Evolutionary conservation across 2,888 invertebrate genomes (phyloP), one percentile per base, ranked within the genome.

Genomic region (Nasonovia ribisnigri): DNA sequence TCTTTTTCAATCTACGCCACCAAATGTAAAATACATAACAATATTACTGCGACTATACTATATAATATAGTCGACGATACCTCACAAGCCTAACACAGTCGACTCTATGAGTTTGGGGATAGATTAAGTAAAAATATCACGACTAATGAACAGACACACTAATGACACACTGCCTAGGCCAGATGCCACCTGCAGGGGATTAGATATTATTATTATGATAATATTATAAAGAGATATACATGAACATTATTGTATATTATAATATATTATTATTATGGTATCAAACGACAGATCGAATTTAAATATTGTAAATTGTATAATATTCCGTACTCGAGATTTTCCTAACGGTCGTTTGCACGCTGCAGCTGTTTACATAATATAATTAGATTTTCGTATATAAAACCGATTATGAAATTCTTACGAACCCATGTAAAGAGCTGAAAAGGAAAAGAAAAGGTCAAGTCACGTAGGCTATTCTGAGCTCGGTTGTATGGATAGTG

Each of bases 1-100:
- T 77, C 77, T 77, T 77, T 77, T 77, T 77, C 77, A 77, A 36
- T 77, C 77, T 77, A 77, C 77, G 20, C 77, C 77, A 36, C 36
- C 77, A 77, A 36, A 77, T 20, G n/a, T 67, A 5, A 26, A 57
- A 20, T 6, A 24, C 20, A 77, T 77, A 36, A 36, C 8, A 77
- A 42, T 42, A 77, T 36, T n/a, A 16, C n/a, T n/a, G n/a, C n/a
- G n/a, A 16, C n/a, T 67, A n/a, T 54, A 20, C 20, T 20, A 20
- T 54, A 24, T 57, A 57, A 36, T 36, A 77, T 77, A 2, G 77
- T 20, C 36, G 77, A 20, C 20, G 36, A 20, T 20, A 11, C 20
- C 36, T 77, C 36, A 36, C 36, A 36, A 0, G 20, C 36, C 20
- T 3, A 36, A 67, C 6, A 36, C 67, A 67, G n/a, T 16, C 36